These are phyloP conservation scores for Anguilla japonica DNA, from an alignment of 2,113 vertebrate species.

Conservation along the genomic window DNA sequence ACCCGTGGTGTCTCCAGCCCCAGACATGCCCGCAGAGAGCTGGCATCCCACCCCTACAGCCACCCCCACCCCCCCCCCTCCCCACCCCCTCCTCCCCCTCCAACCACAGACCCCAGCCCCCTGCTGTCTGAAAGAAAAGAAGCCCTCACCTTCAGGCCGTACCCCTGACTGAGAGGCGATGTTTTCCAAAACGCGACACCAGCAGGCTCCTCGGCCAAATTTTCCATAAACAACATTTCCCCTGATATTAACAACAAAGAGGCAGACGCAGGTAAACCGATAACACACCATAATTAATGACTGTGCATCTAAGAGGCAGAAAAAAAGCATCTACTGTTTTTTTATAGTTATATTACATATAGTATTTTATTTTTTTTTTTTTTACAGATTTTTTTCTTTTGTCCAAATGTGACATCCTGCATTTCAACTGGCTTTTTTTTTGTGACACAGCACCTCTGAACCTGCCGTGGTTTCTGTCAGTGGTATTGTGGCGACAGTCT, in stretches of 20 bases:
- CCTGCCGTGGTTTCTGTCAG: neutral
- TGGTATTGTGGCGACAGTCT: neutral
- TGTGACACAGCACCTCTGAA: neutral
- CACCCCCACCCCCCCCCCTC: too few relatives aligned
- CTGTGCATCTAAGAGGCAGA: neutral
- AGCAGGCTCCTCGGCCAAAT: neutral
- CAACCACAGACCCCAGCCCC: too few relatives aligned
- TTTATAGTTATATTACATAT: too few relatives aligned
- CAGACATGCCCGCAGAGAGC: neutral
- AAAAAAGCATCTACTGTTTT: neutral
- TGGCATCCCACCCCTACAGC: too few relatives aligned
- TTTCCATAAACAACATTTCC: neutral
- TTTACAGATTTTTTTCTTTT: neutral
- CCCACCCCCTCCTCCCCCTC: too few relatives aligned
- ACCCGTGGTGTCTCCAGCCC: neutral
- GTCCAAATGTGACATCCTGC: neutral
- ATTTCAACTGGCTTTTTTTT: neutral
- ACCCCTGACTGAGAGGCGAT: neutral
- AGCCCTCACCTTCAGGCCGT: neutral
- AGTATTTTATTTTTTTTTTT: neutral
- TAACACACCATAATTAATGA: neutral
- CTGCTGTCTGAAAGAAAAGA: neutral
- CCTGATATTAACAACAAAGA: neutral
- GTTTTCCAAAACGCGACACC: neutral
- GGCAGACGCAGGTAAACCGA: neutral